These are phyloP conservation scores for Lampris incognitus DNA, from an alignment of 2,113 vertebrate species.

Conservation along the genomic window DNA sequence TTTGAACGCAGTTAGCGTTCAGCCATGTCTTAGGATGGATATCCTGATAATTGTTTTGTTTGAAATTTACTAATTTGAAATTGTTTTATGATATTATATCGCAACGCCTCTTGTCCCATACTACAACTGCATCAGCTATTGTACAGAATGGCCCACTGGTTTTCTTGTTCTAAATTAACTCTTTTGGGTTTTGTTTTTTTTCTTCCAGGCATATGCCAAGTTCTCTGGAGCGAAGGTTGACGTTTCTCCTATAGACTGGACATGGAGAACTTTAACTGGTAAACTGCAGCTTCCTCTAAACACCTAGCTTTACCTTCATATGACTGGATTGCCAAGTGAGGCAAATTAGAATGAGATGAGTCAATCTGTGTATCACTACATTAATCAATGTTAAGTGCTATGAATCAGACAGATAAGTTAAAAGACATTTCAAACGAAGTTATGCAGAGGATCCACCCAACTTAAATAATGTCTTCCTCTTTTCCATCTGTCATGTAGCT, in stretches of 20 bases:
- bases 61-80: too few relatives aligned
- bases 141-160: neutral
- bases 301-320: too few relatives aligned
- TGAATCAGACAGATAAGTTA: too few relatives aligned
- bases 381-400: too few relatives aligned
- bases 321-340: too few relatives aligned
- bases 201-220: conserved; percentile 91
- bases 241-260: conserved; percentile 87
- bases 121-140: neutral
- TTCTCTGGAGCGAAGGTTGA: conserved; percentile 91
- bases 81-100: too few relatives aligned
- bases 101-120: too few relatives aligned
- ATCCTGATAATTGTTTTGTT: too few relatives aligned
- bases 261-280: conserved; percentile 93
- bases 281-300: conserved; percentile 48
- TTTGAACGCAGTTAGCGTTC: too few relatives aligned
- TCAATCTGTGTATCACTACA: too few relatives aligned
- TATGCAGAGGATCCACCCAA: neutral
- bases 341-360: neutral
- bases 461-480: neutral
- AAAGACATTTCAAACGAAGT: neutral
- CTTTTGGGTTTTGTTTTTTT: conserved; percentile 7
- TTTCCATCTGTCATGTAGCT: conserved; percentile 57
- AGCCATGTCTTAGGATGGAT: too few relatives aligned
- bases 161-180: too few relatives aligned